Evolutionary conservation across 2,888 invertebrate genomes (phyloP).

Genomic region (Sarcophaga carnaria): DNA sequence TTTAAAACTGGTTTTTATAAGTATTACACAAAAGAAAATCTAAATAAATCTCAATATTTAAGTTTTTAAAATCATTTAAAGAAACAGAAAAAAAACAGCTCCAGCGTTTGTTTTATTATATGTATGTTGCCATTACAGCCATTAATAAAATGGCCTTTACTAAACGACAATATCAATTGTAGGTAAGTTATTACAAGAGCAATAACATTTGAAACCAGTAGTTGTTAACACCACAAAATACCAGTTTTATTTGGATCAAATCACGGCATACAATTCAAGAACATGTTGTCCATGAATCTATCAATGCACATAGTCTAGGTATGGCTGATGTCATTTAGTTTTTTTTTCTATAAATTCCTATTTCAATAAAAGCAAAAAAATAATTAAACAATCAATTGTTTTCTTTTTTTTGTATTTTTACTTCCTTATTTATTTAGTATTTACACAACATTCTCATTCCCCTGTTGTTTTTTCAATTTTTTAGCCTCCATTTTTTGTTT

Average conservation of each 20-base stretch:
- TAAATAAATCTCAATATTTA: slow-evolving; percentile 30
- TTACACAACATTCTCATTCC: background rate
- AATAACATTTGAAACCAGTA: slow-evolving; percentile 26
- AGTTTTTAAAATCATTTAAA: slow-evolving; percentile 31
- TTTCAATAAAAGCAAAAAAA: background rate
- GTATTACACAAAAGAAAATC: slow-evolving; percentile 32
- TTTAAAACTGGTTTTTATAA: slow-evolving; percentile 39
- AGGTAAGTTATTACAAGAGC: background rate
- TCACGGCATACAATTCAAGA: slow-evolving; percentile 33
- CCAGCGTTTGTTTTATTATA: too few species aligned
- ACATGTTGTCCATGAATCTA: slow-evolving; percentile 45
- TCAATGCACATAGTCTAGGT: background rate
- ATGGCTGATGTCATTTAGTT: background rate
- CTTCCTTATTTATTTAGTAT: slow-evolving; percentile 24
- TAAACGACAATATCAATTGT: slow-evolving; percentile 1
- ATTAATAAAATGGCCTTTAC: slow-evolving; percentile 10
- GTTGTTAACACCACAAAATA: background rate
- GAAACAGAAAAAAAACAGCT: background rate
- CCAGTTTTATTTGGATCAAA: slow-evolving; percentile 33
- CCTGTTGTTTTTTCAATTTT: slow-evolving; percentile 43
- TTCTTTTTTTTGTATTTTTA: slow-evolving; percentile 23
- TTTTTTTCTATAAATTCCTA: background rate
- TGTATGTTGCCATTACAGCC: too few species aligned
- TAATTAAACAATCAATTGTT: background rate
- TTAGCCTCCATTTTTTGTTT: slow-evolving; percentile 71